Evolutionary conservation across 92 coral and sea anemone genomes (phyloP).

Genomic region (Anthopleura xanthogrammica): DNA sequence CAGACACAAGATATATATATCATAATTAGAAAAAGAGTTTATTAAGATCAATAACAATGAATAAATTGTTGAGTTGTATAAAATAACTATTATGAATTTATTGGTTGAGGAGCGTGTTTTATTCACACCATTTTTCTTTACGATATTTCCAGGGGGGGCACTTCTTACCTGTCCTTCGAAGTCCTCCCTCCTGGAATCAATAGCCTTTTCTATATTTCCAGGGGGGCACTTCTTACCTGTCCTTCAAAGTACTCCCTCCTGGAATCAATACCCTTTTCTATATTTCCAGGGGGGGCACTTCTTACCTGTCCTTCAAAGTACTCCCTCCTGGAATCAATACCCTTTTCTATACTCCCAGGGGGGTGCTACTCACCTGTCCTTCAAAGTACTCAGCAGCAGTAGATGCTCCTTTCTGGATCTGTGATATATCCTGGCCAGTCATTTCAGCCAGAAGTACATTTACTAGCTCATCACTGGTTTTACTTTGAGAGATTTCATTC

Average conservation of each 20-base stretch:
- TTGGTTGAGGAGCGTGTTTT: too few relatives aligned
- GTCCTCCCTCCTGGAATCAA: slow-evolving; percentile 47
- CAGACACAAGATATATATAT: too few relatives aligned
- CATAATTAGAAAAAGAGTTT: background rate
- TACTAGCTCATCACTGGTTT: slow-evolving; percentile 90
- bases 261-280: too few relatives aligned
- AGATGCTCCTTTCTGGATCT: slow-evolving; percentile 86
- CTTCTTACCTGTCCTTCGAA: slow-evolving; percentile 87
- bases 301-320: slow-evolving; percentile 94
- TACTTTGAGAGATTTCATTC: slow-evolving; percentile 82
- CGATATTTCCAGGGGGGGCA: too few relatives aligned
- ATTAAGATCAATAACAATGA: too few relatives aligned
- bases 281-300: background rate
- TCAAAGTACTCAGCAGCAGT: slow-evolving; percentile 94
- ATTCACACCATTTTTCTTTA: too few relatives aligned
- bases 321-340: slow-evolving; percentile 29
- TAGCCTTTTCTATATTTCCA: too few relatives aligned
- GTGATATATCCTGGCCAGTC: slow-evolving; percentile 92
- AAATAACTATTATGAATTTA: too few relatives aligned
- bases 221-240: slow-evolving; percentile 57
- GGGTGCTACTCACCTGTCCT: slow-evolving; percentile 68
- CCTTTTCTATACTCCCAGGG: too few relatives aligned
- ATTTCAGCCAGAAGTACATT: slow-evolving; percentile 94
- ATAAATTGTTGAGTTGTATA: too few relatives aligned
- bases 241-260: slow-evolving; percentile 83